These are phyloP conservation scores for Hypocryptadius cinnamomeus DNA, from an alignment of 2,113 vertebrate species.

Conservation along the genomic window DNA sequence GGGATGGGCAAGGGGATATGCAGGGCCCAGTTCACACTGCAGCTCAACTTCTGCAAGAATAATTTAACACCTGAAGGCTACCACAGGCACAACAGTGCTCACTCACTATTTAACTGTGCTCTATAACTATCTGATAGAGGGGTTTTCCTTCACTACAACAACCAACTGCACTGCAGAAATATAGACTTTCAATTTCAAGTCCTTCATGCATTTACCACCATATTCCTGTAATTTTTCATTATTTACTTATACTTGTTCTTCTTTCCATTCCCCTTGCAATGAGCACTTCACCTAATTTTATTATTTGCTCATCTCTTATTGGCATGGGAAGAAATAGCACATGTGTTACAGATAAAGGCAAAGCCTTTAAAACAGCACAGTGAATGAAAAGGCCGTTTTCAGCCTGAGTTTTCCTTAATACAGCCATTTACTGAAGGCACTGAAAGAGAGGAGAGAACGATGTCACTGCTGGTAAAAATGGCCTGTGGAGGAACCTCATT, in stretches of 20 bases:
- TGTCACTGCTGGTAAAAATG: not conserved
- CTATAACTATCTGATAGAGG: not conserved
- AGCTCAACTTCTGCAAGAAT: not conserved
- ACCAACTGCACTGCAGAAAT: not conserved
- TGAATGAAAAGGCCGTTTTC: not conserved
- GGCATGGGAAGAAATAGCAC: not conserved
- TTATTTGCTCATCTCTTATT: not conserved
- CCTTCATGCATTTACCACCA: not conserved
- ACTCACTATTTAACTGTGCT: not conserved
- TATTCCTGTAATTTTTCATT: not conserved
- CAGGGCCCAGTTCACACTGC: not conserved
- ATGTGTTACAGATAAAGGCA: not conserved
- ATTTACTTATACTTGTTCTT: not conserved
- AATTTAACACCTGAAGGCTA: not conserved
- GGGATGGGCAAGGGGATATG: not conserved
- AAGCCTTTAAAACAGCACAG: not conserved
- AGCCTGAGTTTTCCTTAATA: not conserved
- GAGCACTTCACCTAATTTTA: not conserved
- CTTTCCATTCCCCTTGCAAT: not conserved
- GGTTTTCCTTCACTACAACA: not conserved
- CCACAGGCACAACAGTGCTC: not conserved
- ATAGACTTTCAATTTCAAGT: not conserved
- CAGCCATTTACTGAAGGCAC: not conserved
- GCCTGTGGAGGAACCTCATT: not conserved
- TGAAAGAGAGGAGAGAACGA: not conserved